Base-by-base conservation (phyloP, 2,888 invertebrate species). In the Hirtodrosophila cameraria region DNA sequence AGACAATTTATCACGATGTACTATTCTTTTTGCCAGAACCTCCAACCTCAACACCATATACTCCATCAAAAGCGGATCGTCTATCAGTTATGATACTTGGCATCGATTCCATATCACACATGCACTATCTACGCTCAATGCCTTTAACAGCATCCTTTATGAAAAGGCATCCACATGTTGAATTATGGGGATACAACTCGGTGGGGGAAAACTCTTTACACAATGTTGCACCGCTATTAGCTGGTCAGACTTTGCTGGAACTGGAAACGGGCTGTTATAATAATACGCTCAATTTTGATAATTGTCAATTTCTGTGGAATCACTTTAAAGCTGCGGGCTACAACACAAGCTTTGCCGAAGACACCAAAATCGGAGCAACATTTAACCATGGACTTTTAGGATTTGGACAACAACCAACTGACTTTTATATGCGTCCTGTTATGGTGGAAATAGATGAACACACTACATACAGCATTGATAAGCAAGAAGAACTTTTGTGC, bases 121-220 rank as follows among this genome's bases (percentile, higher is more conserved):
- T 96, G 73, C 96, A 96, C 90, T 94, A 96, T 75, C 93, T 95
- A 69, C 93, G 97, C 43, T 95, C 95, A 75, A 94, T 97, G 94
- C 95, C 95, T 0, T 92, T 92, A 81, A 95, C 96, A 0, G 89
- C 91, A 3, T 86, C 90, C 3, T 92, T 93, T 67, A 86, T 95
- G 16, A 91, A 92, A 8, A 45, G 54, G 1, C 27, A 58, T 12
- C 64, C 74, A 2, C 75, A 92, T 9, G 92, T 95, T 46, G 96
- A 96, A 88, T 92, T 98, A 87, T 88, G 94, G 53, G 97, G 97
- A 1, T 97, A 97, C 89, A 97, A 95, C 87, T 98, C 97, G 92
- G 95, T 98, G 5, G 97, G 94, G 0, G 96, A 97, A 88, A 97
- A 97, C 89, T 97, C 97, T 0, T 97, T 95, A 89, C 96, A 97